Evolutionary conservation across 2,113 vertebrate species (phyloP).

Genomic region (Naja naja): DNA sequence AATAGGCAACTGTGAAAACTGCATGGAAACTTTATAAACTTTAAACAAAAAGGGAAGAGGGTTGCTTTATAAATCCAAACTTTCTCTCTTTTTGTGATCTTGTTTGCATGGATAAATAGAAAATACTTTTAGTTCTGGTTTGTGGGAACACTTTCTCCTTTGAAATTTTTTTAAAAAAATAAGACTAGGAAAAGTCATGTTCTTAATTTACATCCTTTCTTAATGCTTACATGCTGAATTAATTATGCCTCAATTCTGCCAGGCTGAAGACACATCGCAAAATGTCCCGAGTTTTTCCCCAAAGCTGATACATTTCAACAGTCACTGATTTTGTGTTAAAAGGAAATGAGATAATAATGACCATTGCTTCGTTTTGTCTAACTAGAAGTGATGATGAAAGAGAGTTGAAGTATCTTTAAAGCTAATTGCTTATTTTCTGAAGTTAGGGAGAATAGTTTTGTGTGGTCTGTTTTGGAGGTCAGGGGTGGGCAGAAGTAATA

Average conservation of each 20-base stretch:
- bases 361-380: slow-evolving; percentile 37
- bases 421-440: neutral
- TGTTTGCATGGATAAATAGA: slow-evolving; percentile 60
- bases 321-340: slow-evolving; percentile 55
- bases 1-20: slow-evolving; percentile 41
- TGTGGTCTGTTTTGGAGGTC: neutral
- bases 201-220: slow-evolving; percentile 60
- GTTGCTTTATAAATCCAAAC: slow-evolving; percentile 43
- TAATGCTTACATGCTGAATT: slow-evolving; percentile 55
- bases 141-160: slow-evolving; percentile 57
- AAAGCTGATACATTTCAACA: slow-evolving; percentile 47
- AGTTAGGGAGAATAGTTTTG: neutral
- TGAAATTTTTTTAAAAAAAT: neutral
- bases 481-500: neutral
- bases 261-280: slow-evolving; percentile 53
- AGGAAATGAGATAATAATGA: slow-evolving; percentile 57
- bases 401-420: neutral
- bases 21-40: neutral
- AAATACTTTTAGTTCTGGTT: slow-evolving; percentile 62
- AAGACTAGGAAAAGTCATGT: slow-evolving; percentile 55
- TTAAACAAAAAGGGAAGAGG: slow-evolving; percentile 1
- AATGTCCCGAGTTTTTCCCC: slow-evolving; percentile 22
- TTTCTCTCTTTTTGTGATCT: slow-evolving; percentile 39
- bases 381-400: neutral
- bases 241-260: slow-evolving; percentile 64